Evolutionary conservation across 2,888 invertebrate genomes (phyloP), one percentile per base, ranked within the genome.

Genomic region (Meliscaeva auricollis): DNA sequence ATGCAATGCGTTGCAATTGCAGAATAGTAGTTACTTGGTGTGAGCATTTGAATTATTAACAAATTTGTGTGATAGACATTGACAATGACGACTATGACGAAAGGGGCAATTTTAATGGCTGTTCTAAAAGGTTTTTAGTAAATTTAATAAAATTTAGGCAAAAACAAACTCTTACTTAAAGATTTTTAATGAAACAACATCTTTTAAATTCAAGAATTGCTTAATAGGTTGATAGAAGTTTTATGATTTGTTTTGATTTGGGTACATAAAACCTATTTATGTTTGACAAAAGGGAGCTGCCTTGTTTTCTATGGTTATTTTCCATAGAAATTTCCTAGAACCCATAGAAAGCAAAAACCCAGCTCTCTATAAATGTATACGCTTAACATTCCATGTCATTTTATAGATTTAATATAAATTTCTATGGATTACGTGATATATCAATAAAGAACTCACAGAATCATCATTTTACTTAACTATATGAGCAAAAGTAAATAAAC

Each of bases 21-120:
- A 44, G 44, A 32, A 26, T 50, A 56, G 17, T 41, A 41, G 41
- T 70, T 77, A 32, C 30, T 54, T 54, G 76, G 66, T 58, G 75
- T 70, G 76, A 76, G 52, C 52, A 69, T 69, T 62, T 62, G 46
- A 74, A 56, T 74, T 44, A 58, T 66, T 32, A 4, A 4, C 26
- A 26, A 26, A 26, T 4, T 3, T 26, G 26, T n/a, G 32, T 54
- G 54, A 30, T 54, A 30, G 15, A 54, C 15, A 30, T 4, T 9
- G 2, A 1, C 17, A 17, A 46, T 8, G 26, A 26, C 7, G n/a
- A 30, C 4, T n/a, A n/a, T n/a, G n/a, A n/a, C n/a, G n/a, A n/a
- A n/a, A n/a, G n/a, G 1, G 15, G 8, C 8, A 15, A 32, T 54
- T 32, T 52, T 15, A 32, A 32, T 54, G 8, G 3, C 3, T 3